A percentile compares a stretch with the other conserved stretches of the same genome.
These are phyloP conservation scores for Tricholaema leucomelas DNA, from an alignment of 2,113 vertebrate species.

Conservation along the genomic window DNA sequence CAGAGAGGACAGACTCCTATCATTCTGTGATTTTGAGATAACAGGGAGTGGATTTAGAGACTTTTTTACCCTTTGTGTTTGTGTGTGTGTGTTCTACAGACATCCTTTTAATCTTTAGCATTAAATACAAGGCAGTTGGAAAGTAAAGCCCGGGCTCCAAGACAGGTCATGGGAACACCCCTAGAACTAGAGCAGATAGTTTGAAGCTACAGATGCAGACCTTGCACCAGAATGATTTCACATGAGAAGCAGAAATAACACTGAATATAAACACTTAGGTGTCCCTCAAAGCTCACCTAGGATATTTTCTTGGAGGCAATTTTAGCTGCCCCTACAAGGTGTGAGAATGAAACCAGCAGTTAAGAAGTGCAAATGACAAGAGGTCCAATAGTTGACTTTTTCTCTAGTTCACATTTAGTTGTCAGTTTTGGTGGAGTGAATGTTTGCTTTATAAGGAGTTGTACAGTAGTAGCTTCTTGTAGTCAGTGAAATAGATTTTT, in stretches of 20 bases:
- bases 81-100: too few species aligned
- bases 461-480: neutral
- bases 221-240: neutral
- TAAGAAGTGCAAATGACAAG: neutral
- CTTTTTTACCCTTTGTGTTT: too few species aligned
- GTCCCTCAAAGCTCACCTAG: neutral
- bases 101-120: neutral
- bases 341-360: neutral
- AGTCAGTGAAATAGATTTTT: neutral
- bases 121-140: neutral
- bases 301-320: neutral
- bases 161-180: neutral
- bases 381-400: neutral
- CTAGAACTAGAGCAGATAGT: neutral
- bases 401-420: neutral
- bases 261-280: neutral
- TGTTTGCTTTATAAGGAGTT: neutral
- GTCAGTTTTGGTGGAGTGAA: neutral
- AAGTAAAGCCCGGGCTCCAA: neutral
- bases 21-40: too few species aligned
- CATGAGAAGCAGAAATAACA: neutral
- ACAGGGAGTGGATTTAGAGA: too few species aligned
- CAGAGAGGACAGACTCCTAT: too few species aligned
- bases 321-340: neutral
- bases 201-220: neutral